These are phyloP conservation scores for Brachionus koreanus DNA, from an alignment of 1,140 invertebrate species.

Conservation along the genomic window DNA sequence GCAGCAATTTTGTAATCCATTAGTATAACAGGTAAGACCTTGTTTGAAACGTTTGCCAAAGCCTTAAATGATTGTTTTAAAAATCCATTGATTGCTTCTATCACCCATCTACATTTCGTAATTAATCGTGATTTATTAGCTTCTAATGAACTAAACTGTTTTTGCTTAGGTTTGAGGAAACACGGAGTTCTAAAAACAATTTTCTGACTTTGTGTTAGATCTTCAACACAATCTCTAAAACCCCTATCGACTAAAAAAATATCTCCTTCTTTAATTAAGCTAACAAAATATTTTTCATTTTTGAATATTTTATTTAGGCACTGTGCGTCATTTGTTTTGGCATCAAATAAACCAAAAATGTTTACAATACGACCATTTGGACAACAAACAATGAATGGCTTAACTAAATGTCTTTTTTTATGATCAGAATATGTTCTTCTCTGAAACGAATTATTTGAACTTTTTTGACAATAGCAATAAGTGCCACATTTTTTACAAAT, in stretches of 20 bases:
- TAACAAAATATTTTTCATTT: background rate
- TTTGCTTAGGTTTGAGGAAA: background rate
- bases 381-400: background rate
- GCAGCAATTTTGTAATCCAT: background rate
- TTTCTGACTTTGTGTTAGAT: background rate
- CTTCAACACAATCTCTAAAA: background rate
- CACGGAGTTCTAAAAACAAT: background rate
- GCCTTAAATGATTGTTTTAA: background rate
- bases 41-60: background rate
- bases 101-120: background rate
- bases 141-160: background rate
- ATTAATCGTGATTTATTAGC: background rate
- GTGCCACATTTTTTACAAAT: too few relatives aligned
- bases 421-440: background rate
- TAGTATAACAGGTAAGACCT: background rate
- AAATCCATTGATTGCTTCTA: too few relatives aligned
- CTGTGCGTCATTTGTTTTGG: background rate
- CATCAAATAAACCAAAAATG: background rate
- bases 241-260: background rate
- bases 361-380: background rate
- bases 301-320: background rate
- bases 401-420: background rate
- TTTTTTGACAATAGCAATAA: too few relatives aligned
- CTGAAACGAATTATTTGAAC: background rate
- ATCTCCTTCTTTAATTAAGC: background rate